Evolutionary conservation across 2,888 invertebrate species (phyloP).

Genomic region (Clusia tigrina): DNA sequence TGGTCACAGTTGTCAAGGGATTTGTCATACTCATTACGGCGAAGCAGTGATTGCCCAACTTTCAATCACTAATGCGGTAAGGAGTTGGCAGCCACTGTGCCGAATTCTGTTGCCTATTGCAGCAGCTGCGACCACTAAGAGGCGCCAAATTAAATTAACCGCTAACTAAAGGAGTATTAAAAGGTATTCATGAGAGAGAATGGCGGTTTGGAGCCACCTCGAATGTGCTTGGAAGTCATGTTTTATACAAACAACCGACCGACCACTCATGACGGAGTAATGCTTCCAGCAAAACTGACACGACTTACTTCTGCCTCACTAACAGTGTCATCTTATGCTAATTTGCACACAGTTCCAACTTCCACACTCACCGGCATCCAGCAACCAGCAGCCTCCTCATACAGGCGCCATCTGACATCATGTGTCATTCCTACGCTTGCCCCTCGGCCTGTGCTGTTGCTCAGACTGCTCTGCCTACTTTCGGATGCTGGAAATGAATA

Average conservation of each 20-base stretch:
- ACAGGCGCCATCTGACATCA: slow-evolving; percentile 5
- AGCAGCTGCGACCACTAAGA: too few species aligned
- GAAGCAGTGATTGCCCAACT: too few species aligned
- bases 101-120: too few species aligned
- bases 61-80: too few species aligned
- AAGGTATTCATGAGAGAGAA: too few species aligned
- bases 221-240: too few species aligned
- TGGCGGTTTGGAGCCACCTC: too few species aligned
- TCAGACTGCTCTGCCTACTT: background rate
- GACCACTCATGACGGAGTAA: background rate
- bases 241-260: too few species aligned
- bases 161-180: too few species aligned
- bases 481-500: background rate
- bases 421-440: background rate
- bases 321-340: background rate
- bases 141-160: too few species aligned
- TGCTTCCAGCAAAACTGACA: slow-evolving; percentile 3
- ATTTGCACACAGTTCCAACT: background rate
- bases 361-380: too few species aligned
- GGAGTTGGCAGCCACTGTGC: too few species aligned
- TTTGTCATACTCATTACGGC: slow-evolving; percentile 2
- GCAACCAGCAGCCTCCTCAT: background rate
- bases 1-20: background rate
- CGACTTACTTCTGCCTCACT: background rate
- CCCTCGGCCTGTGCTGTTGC: background rate